Evolutionary conservation across 2,113 vertebrate species (phyloP), one percentile per base, ranked within the genome.

Genomic region (Odontesthes bonariensis): DNA sequence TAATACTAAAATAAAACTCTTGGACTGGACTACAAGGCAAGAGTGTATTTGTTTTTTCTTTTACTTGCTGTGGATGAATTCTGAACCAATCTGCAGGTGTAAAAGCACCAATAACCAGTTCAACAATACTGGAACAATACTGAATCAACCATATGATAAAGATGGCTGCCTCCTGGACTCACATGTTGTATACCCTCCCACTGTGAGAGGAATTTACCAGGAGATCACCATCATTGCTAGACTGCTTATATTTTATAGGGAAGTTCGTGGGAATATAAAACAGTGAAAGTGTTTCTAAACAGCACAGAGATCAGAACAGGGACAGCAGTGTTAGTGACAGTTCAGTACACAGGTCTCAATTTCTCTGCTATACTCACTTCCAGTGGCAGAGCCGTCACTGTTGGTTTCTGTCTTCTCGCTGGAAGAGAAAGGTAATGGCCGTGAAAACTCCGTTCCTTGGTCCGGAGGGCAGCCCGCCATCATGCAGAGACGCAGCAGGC

Each of bases 361-460:
- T 59, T 63, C 31, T 11, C 55, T 12, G 61, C 47, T 52, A 58
- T 92, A 95, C 95, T 95, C 91, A 95, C 95, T 93, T 95, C 93
- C 94, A 20, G 95, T 94, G 83, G 91, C 92, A 60, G 96, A 97
- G 92, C 96, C 96, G 4, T 96, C 96, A 6, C 96, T 98, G 92
- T 95, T 95, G 77, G 96, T 92, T 90, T 99, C 98, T 0, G 95
- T 96, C 94, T 98, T 99, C 94, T 99, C 97, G 8, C 97, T 99
- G 96, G 83, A 95, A 95, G 93, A 94, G 88, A 94, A 94, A 94
- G 92, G 93, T 91, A 93, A 94, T 87, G 94, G 84, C 92, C 90
- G 92, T 94, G 93, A 95, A 91, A 94, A 94, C 84, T 94, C 94
- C 87, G 91, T 88, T 88, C 94, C 94, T 86, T 93, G 92, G 90